A percentile compares a stretch with the other conserved stretches of the same genome.
phyloP scores from a whole-genome alignment of 2,113 vertebrate genomes.

The Brachypteracias leptosomus region DNA sequence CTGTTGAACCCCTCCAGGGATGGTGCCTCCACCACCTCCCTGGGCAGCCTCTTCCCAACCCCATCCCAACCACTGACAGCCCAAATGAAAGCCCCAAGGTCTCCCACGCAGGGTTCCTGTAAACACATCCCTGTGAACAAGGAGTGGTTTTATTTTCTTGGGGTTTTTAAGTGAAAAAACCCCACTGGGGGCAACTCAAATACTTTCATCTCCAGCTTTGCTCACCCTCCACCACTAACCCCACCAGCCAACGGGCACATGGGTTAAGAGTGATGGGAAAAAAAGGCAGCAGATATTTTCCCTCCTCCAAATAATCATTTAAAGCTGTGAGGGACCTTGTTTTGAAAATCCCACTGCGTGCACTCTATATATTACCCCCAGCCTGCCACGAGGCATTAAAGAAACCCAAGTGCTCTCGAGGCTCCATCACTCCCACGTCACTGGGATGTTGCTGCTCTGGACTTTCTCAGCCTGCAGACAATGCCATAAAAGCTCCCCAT shows the following conservation, averaged over 20 bases:
- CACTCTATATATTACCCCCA: not conserved
- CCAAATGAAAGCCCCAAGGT: not conserved
- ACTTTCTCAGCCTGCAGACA: slow-evolving; percentile 47
- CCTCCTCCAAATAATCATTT: not conserved
- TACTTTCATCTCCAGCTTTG: not conserved
- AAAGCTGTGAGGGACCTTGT: slow-evolving; percentile 12
- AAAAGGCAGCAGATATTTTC: not conserved
- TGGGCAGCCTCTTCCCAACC: fast-evolving
- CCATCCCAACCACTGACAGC: not conserved
- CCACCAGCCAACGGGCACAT: not conserved
- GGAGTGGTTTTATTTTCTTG: not conserved
- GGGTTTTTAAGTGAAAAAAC: not conserved
- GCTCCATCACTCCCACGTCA: not conserved
- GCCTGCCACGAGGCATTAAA: not conserved
- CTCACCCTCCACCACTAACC: fast-evolving
- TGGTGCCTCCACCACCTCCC: too few species aligned
- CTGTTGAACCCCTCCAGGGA: too few species aligned
- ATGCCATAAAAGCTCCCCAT: slow-evolving; percentile 13
- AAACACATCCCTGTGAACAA: not conserved
- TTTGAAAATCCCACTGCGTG: slow-evolving; percentile 4
- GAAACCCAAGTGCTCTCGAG: not conserved
- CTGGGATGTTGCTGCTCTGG: not conserved
- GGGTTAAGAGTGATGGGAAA: not conserved
- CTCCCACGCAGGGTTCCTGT: not conserved
- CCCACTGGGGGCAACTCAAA: not conserved